Evolutionary conservation across 2,113 vertebrate genomes (phyloP).

Genomic region (Procapra przewalskii): DNA sequence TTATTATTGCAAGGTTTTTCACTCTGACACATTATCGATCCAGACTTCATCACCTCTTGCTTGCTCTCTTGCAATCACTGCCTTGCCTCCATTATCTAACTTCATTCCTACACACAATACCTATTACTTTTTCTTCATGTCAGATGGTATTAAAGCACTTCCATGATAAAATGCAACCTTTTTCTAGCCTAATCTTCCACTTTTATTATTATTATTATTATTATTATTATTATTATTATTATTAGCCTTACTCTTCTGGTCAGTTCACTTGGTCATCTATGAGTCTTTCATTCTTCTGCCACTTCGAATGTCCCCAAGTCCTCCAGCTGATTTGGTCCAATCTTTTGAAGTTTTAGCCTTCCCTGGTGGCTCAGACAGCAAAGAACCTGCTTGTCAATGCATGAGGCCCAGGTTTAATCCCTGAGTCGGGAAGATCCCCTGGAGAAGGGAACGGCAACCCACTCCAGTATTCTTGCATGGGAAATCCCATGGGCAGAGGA

Average conservation of each 20-base stretch:
- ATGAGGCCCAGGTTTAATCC: not conserved
- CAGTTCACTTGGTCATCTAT: not conserved
- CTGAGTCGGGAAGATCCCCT: not conserved
- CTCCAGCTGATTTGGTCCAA: not conserved
- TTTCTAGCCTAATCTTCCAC: not conserved
- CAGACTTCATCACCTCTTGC: not conserved
- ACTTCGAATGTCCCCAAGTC: not conserved
- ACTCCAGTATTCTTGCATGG: not conserved
- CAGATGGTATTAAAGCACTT: not conserved
- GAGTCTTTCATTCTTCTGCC: not conserved
- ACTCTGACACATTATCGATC: constrained; percentile 24
- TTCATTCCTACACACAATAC: not conserved
- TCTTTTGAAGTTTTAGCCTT: not conserved
- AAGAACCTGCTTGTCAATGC: not conserved
- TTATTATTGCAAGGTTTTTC: constrained; percentile 35
- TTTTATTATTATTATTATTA: not conserved
- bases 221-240: too few species aligned
- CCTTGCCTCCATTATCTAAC: not conserved
- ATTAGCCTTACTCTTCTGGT: not conserved
- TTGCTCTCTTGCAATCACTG: not conserved
- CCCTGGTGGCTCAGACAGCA: not conserved
- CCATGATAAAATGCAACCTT: not conserved
- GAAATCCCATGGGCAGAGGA: not conserved
- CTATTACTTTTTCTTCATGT: not conserved
- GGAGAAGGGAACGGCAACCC: not conserved